Evolutionary conservation across 1,140 invertebrate genomes (phyloP), one percentile per base, ranked within the genome.

Genomic region (Meloidogyne hapla): DNA sequence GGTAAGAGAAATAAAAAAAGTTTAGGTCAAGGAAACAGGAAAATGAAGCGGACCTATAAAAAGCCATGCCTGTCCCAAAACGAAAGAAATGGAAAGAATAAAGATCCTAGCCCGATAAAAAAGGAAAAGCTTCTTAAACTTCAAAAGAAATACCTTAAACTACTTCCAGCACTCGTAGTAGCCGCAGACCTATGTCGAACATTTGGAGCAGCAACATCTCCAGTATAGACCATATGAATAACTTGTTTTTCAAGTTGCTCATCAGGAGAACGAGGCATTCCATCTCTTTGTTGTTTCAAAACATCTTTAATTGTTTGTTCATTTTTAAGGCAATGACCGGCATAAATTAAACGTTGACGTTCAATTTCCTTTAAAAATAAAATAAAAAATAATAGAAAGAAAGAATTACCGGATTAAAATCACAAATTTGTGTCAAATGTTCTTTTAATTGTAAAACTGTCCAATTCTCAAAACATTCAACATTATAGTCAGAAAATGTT

Each of bases 321-420:
- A 56, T 78, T 80, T 21, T 80, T 64, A 8, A 78, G 45, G 74
- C 77, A 80, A 26, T 70, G 77, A 4, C 77, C 77, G 4, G 77
- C 77, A 66, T 78, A 80, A 61, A 78, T 78, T 4, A 78, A n/a
- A 9, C 77, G 63, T 73, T 78, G 77, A 9, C 77, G 77, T 12
- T 62, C 8, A 42, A 42, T n/a, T 25, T 78, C 77, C 76, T 77
- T 69, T 13, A 74, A 62, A 38, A 62, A 26, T 3, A 15, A 72
- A 74, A 62, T 5, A 10, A 48, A 18, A n/a, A 75, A 18, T 5
- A 74, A 18, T 67, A 18, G 12, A 21, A 48, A 9, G 0, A 21
- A 56, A 38, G 18, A 62, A 78, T 66, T 77, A 77, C 76, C 13
- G 78, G 78, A 18, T 79, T 79, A 62, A 56, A 73, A n/a, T 66